Evolutionary conservation across 1,140 invertebrate species (phyloP).

Genomic region (Platorchestia sp.): DNA sequence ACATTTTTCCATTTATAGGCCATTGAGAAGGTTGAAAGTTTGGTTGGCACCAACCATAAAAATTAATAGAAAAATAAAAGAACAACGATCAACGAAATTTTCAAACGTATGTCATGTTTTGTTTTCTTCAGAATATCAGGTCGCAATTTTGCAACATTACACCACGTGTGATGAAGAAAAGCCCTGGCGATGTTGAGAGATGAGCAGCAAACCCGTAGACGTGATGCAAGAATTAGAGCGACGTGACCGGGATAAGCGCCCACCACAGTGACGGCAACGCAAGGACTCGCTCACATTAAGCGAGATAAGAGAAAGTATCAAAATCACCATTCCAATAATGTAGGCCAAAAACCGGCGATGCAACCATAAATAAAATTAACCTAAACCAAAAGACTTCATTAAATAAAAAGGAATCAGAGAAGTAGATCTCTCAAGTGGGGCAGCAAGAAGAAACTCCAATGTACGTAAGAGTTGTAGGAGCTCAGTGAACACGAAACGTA

Average conservation of each 20-base stretch:
- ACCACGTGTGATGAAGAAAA: too few species aligned
- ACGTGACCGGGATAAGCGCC: not conserved
- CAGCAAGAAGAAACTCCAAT: not conserved
- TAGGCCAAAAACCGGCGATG: not conserved
- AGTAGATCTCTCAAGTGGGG: not conserved
- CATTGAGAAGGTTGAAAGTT: too few species aligned
- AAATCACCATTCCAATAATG: not conserved
- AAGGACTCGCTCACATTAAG: not conserved
- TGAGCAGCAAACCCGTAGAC: too few species aligned
- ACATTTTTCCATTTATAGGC: too few species aligned
- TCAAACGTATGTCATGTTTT: too few species aligned
- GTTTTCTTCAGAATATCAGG: too few species aligned
- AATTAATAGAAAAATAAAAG: too few species aligned
- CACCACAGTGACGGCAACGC: not conserved
- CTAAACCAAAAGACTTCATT: not conserved
- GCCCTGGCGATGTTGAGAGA: too few species aligned
- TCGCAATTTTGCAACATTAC: too few species aligned
- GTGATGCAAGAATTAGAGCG: too few species aligned
- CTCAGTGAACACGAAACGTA: not conserved
- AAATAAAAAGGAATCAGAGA: not conserved
- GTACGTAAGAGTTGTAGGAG: not conserved
- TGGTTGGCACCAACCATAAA: too few species aligned
- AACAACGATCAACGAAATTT: too few species aligned
- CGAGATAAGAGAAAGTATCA: not conserved
- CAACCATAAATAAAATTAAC: not conserved